Evolutionary conservation across 2,113 vertebrate species (phyloP).

Genomic region (Coregonus clupeaformis): DNA sequence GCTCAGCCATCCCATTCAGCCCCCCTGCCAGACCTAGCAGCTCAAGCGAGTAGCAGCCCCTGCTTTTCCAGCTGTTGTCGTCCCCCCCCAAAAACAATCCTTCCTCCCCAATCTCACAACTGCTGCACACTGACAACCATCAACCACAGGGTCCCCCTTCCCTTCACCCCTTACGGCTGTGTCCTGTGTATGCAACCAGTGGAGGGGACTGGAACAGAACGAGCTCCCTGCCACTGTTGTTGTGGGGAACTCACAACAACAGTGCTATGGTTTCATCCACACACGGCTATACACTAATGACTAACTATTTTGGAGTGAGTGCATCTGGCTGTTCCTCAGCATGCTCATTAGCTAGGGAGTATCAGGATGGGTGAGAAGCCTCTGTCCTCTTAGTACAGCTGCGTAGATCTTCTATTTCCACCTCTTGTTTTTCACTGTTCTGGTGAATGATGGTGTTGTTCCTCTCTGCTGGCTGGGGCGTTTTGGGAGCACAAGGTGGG

Average conservation of each 20-base stretch:
- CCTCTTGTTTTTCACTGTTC: conserved; percentile 3
- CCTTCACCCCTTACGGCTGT: neutral
- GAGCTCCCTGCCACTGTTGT: too few species aligned
- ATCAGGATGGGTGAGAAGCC: neutral
- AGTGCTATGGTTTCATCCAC: neutral
- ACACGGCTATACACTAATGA: neutral
- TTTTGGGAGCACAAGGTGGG: neutral
- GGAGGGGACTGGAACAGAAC: neutral
- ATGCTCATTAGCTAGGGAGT: neutral
- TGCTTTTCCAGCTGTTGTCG: conserved; percentile 44
- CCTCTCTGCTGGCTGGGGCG: neutral
- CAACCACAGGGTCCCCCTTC: neutral
- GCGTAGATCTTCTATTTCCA: neutral
- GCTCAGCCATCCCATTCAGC: conserved; percentile 54
- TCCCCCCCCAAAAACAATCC: neutral
- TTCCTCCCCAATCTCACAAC: too few species aligned
- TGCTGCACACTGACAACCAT: neutral
- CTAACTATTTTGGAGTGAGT: neutral
- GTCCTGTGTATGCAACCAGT: neutral
- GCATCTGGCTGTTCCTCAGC: neutral
- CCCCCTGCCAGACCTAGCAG: conserved; percentile 42
- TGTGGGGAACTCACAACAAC: neutral
- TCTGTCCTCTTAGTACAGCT: neutral
- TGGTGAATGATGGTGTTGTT: conserved; percentile 1
- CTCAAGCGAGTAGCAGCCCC: conserved; percentile 29